A percentile compares a stretch with the other conserved stretches of the same genome.
Evolutionary conservation across 2,797 vertebrate genomes (phyloP).

Genomic region (Orestias chungarensis): DNA sequence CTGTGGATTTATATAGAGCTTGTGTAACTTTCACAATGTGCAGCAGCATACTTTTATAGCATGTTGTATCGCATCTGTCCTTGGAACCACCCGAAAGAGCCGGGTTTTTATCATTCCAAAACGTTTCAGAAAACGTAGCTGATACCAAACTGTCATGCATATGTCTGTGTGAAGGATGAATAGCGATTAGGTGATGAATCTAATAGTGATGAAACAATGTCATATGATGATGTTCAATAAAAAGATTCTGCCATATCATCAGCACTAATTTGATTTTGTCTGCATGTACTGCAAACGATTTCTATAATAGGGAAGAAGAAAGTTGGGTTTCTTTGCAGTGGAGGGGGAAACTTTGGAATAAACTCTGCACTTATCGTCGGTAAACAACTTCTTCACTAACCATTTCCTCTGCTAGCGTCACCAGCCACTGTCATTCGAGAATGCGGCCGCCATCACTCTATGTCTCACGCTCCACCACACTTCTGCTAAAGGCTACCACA

Average conservation of each 20-base stretch:
- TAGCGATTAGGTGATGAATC: too few species aligned
- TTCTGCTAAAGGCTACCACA: background rate
- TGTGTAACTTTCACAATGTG: constrained; percentile 22
- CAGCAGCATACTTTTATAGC: constrained; percentile 10
- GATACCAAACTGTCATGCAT: constrained; percentile 5
- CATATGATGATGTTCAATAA: too few species aligned
- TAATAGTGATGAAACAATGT: too few species aligned
- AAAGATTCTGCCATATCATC: background rate
- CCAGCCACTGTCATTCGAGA: background rate
- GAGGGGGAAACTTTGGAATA: background rate
- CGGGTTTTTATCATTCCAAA: constrained; percentile 6
- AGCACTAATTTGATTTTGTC: constrained; percentile 1
- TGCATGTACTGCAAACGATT: background rate
- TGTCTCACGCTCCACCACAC: background rate
- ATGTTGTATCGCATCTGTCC: constrained; percentile 8
- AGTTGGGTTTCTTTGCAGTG: background rate
- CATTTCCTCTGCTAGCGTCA: background rate
- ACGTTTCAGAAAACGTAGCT: background rate
- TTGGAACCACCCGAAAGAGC: constrained; percentile 8
- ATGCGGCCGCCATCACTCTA: background rate
- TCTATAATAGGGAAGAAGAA: background rate
- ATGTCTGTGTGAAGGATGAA: too few species aligned
- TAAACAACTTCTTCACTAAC: background rate
- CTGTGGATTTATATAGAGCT: constrained; percentile 14
- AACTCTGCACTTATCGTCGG: background rate